Evolutionary conservation across 2,797 vertebrate genomes (phyloP), one percentile per base, ranked within the genome.

Genomic region (Pantherophis vulpinus): DNA sequence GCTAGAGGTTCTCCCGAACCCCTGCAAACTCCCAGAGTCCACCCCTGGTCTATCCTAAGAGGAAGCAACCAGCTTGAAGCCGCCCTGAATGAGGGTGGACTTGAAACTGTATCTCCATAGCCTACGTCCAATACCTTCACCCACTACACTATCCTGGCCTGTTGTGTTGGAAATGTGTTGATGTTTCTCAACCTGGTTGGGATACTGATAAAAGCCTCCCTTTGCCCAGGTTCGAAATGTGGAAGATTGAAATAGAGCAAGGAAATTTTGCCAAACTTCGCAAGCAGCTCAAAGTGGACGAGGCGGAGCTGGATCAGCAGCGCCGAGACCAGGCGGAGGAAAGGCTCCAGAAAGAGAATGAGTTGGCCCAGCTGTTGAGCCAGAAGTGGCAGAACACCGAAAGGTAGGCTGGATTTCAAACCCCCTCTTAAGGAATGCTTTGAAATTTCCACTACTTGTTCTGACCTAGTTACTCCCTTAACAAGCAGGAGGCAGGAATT

Each of bases 211-310:
- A 5, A 5, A 23, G 7, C 25, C 51, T 74, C 58, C 63, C 2
- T 95, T 95, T 2, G 91, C 4, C 87, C 94, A 98, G 98, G 96
- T 88, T 92, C 1, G 95, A 98, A 95, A 93, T 98, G 96, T 98
- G 97, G 97, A 96, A 98, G 94, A 93, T 98, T 66, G 98, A 98
- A 94, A 95, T 98, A 14, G 97, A 98, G 55, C 97, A 98, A 93
- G 97, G 97, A 92, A 98, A 95, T 93, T 96, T 98, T 0, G 91
- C 97, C 27, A 92, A 11, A 0, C 93, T 98, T 25, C 95, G 56
- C 55, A 96, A 97, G 90, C 94, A 97, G 87, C 90, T 98, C 91
- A 93, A 94, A 42, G 94, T 96, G 90, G 97, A 98, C 27, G 98
- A 98, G 91, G 96, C 95, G 93, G 94, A 96, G 61, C 95, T 98